Conservation (phyloP, 2,113 vertebrate species). For the Nansenia antarctica region DNA sequence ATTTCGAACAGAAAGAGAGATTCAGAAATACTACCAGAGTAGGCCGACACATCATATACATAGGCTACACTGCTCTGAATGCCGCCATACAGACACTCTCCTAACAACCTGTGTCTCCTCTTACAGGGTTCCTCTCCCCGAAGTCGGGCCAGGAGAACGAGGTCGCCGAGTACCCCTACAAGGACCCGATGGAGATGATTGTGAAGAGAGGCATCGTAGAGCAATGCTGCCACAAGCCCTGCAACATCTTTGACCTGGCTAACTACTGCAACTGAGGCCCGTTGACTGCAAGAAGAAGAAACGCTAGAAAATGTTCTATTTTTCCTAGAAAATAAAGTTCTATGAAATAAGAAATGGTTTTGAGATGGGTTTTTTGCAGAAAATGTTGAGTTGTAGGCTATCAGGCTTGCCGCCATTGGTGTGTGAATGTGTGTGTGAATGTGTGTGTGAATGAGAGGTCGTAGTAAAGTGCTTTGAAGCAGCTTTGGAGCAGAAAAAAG, state of each 20-base stretch:
- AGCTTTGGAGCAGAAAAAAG: background rate
- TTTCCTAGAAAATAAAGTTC: conserved; percentile 72
- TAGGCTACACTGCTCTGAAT: too few species aligned
- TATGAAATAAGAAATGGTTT: conserved; percentile 45
- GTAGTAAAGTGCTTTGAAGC: too few species aligned
- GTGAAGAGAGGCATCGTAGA: conserved; percentile 92
- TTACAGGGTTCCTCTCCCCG: conserved; percentile 61
- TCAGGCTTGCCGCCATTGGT: too few species aligned
- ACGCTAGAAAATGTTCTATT: conserved; percentile 50
- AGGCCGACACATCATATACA: background rate
- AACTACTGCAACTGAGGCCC: conserved; percentile 88
- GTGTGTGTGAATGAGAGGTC: too few species aligned
- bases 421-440: too few species aligned
- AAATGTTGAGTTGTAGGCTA: background rate
- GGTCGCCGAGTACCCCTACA: conserved; percentile 73
- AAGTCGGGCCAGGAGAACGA: conserved; percentile 68
- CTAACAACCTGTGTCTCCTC: background rate
- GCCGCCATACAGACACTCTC: background rate
- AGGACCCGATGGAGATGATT: conserved; percentile 77
- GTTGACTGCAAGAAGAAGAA: background rate
- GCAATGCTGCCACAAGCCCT: conserved; percentile 89
- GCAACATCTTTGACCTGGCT: conserved; percentile 87
- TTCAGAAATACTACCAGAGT: too few species aligned
- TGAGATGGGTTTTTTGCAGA: background rate
- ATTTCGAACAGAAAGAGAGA: too few species aligned